These are phyloP conservation scores for Sorex fumeus DNA, from an alignment of 2,113 vertebrate genomes.

Conservation along the genomic window DNA sequence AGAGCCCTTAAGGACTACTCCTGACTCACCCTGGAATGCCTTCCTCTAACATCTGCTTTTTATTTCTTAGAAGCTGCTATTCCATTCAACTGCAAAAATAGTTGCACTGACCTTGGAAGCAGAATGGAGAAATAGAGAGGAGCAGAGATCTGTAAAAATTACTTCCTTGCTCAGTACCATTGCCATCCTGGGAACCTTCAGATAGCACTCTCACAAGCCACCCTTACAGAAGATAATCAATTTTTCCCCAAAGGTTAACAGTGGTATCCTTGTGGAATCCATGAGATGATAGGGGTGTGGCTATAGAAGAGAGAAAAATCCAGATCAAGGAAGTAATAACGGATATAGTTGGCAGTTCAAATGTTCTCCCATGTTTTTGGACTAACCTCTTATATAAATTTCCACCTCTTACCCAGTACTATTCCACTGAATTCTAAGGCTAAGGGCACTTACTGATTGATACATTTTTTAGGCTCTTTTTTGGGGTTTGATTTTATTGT, in stretches of 20 bases:
- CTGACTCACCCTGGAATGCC: conserved; percentile 77
- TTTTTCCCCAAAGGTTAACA: too few relatives aligned
- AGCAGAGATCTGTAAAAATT: conserved; percentile 61
- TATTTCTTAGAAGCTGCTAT: conserved; percentile 81
- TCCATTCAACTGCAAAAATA: conserved; percentile 82
- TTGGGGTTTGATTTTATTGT: neutral
- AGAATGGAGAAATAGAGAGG: conserved; percentile 72
- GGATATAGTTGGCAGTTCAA: neutral
- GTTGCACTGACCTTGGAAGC: conserved; percentile 78
- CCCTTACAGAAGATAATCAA: neutral
- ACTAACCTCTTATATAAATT: conserved; percentile 18
- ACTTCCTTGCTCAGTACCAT: conserved; percentile 43
- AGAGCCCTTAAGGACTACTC: conserved; percentile 59
- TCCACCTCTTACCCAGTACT: neutral
- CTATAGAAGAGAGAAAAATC: conserved; percentile 12
- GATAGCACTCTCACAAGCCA: neutral
- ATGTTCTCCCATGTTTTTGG: conserved; percentile 14
- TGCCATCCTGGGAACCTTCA: conserved; percentile 11
- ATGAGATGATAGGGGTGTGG: neutral
- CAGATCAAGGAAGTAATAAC: conserved; percentile 35
- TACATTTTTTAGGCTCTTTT: conserved; percentile 54
- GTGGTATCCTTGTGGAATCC: conserved; percentile 14
- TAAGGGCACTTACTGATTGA: conserved; percentile 20
- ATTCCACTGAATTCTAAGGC: neutral
- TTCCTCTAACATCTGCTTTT: conserved; percentile 81